Base-by-base conservation (phyloP, 1,140 invertebrate species). In the Orchestia grillus region DNA sequence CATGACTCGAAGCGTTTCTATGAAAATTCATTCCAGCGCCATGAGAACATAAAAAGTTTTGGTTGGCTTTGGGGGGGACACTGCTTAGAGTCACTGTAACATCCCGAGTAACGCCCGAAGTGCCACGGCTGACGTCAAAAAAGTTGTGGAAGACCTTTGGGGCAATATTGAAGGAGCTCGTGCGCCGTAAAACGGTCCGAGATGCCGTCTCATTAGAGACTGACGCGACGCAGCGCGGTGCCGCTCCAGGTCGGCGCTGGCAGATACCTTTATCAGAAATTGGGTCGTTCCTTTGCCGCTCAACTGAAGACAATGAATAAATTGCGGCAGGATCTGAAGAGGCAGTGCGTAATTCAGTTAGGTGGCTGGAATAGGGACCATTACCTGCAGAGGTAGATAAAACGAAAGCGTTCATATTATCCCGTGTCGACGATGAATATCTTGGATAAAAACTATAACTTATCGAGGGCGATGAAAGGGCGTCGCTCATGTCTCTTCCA, bases 251-350 rank as follows among this genome's bases (percentile, higher is more conserved):
- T 44, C 6, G 44, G 92, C 44, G 41, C 44, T 94, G 92, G 19
- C 41, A n/a, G 41, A 42, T 23, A 40, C 40, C 36, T 45, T 94
- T 44, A 47, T 94, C 92, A 94, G 43, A 44, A 47, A 94, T 94
- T 45, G 92, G 43, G 92, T 47, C 92, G 44, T 94, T 94, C 44
- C 36, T 94, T 94, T 94, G 41, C 92, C 44, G 92, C 92, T 94
- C 92, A 94, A 94, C 92, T 94, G 43, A 44, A 94, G 92, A 42
- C 92, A 94, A 94, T 94, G 92, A 94, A 94, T 94, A 94, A 94
- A 94, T 94, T 94, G 92, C 36, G 44, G 44, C 11, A 23, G 43
- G 43, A 45, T 47, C 92, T 11, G 8, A 11, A 90, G 43, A 44
- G n/a, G 62, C 28, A 77, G 36, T 44, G 41, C 43, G 3, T 41